A percentile compares a stretch with the other conserved stretches of the same genome.
These are phyloP conservation scores for Acyrthosiphon pisum DNA, from an alignment of 1,140 invertebrate genomes.

Conservation along the genomic window DNA sequence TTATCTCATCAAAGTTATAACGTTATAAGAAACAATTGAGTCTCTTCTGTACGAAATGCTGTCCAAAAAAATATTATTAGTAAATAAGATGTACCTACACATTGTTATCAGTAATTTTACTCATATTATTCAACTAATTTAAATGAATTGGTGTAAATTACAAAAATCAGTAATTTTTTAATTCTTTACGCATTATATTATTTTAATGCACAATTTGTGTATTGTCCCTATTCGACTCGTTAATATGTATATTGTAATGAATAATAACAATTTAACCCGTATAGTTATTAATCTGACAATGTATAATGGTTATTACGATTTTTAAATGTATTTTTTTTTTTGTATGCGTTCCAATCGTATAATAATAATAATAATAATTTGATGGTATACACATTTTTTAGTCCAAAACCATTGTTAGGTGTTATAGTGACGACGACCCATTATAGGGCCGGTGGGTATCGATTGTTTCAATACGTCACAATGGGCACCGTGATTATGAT, in stretches of 20 bases:
- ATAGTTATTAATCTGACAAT: neutral
- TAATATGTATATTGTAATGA: neutral
- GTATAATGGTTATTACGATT: constrained; percentile 10
- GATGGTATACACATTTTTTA: neutral
- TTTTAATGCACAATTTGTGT: neutral
- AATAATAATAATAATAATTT: neutral
- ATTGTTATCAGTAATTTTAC: neutral
- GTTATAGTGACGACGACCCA: constrained; percentile 23
- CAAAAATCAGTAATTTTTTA: neutral
- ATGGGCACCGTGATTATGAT: constrained; percentile 41
- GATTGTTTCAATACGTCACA: constrained; percentile 50
- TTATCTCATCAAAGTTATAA: too few species aligned
- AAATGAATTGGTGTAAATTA: neutral
- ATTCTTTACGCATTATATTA: neutral
- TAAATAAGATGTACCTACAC: neutral
- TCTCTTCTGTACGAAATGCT: neutral
- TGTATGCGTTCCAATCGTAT: neutral
- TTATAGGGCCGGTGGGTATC: constrained; percentile 11
- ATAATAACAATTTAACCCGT: neutral
- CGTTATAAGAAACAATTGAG: too few species aligned
- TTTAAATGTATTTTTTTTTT: neutral
- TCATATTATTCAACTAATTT: neutral
- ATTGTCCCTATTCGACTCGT: neutral
- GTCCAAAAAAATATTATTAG: neutral
- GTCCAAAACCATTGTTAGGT: constrained; percentile 12